A percentile compares a stretch with the other conserved stretches of the same genome.
Conservation (phyloP, 2,888 invertebrate genomes). For the Megalurothrips usitatus region DNA sequence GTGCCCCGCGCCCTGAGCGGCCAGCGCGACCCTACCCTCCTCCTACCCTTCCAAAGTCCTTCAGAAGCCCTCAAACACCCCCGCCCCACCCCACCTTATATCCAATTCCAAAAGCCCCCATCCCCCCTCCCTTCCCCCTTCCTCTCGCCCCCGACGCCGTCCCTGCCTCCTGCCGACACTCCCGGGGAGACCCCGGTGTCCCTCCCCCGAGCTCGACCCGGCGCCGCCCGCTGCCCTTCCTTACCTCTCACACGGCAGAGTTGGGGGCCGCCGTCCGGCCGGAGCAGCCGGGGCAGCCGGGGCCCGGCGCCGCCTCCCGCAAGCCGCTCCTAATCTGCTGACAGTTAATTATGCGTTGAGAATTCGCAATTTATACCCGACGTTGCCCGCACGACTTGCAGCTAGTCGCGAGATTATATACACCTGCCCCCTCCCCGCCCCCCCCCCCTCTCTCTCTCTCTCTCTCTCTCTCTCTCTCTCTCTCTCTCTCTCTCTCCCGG, state of each 20-base stretch:
- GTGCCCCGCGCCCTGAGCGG: not conserved
- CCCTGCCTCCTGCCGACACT: conserved; percentile 31
- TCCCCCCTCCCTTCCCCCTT: conserved; percentile 37
- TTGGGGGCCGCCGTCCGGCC: conserved; percentile 40
- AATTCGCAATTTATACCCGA: conserved; percentile 12
- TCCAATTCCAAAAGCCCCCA: conserved; percentile 34
- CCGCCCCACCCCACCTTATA: conserved; percentile 27
- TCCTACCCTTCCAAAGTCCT: conserved; percentile 23
- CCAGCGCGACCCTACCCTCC: conserved; percentile 40
- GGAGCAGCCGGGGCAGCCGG: conserved; percentile 41
- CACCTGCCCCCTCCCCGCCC: too few species aligned
- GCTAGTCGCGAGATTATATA: too few species aligned
- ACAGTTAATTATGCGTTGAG: conserved; percentile 19
- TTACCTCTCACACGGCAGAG: conserved; percentile 41
- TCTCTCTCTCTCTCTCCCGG: too few species aligned
- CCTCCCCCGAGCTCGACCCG: conserved; percentile 34
- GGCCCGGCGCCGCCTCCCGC: conserved; percentile 41
- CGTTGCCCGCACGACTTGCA: not conserved
- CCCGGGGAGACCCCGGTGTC: conserved; percentile 36
- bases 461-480: too few species aligned
- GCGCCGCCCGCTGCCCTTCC: conserved; percentile 34
- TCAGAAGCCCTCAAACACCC: conserved; percentile 28
- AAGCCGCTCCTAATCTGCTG: conserved; percentile 28
- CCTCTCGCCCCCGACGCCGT: conserved; percentile 36
- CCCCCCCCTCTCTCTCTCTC: too few species aligned